Conservation (phyloP, 2,113 vertebrate species). For the Nematolebias whitei region DNA sequence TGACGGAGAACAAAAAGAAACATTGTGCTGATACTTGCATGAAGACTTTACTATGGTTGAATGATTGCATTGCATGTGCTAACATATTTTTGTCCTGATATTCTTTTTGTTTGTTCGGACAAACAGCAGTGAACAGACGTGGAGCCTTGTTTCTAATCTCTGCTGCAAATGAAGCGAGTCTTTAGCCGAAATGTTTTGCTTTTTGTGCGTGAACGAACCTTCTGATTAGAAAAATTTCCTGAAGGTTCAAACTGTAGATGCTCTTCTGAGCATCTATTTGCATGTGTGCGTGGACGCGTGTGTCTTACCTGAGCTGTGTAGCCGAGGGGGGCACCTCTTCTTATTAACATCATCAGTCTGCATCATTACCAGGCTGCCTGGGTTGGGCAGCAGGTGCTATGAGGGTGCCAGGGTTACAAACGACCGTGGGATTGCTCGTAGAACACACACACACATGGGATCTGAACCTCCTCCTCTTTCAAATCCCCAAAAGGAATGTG, state of each 20-base stretch:
- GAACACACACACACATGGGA: conserved; percentile 64
- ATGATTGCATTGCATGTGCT: conserved; percentile 44
- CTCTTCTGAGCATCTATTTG: conserved; percentile 28
- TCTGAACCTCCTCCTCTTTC: conserved; percentile 79
- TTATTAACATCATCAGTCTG: conserved; percentile 98
- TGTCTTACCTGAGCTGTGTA: conserved; percentile 74
- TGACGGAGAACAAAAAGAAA: conserved; percentile 78
- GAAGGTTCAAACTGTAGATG: conserved; percentile 25
- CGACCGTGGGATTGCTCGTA: conserved; percentile 84
- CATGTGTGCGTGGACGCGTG: conserved; percentile 34
- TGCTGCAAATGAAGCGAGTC: conserved; percentile 14
- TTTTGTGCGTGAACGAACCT: background rate
- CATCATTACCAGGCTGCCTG: conserved; percentile 93
- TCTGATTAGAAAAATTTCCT: conserved; percentile 1
- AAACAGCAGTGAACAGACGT: conserved; percentile 39
- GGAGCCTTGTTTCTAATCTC: conserved; percentile 40
- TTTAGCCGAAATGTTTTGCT: conserved; percentile 1
- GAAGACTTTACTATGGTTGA: conserved; percentile 61
- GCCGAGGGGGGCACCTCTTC: conserved; percentile 90
- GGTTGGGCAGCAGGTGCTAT: conserved; percentile 88
- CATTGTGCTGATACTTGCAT: conserved; percentile 65
- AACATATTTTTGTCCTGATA: conserved; percentile 49
- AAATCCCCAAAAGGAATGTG: conserved; percentile 94
- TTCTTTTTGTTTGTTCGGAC: conserved; percentile 64
- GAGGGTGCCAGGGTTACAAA: conserved; percentile 92